A percentile compares a stretch with the other conserved stretches of the same genome.
Conservation (phyloP, 1,140 invertebrate genomes). For the Bradynema listronoti region DNA sequence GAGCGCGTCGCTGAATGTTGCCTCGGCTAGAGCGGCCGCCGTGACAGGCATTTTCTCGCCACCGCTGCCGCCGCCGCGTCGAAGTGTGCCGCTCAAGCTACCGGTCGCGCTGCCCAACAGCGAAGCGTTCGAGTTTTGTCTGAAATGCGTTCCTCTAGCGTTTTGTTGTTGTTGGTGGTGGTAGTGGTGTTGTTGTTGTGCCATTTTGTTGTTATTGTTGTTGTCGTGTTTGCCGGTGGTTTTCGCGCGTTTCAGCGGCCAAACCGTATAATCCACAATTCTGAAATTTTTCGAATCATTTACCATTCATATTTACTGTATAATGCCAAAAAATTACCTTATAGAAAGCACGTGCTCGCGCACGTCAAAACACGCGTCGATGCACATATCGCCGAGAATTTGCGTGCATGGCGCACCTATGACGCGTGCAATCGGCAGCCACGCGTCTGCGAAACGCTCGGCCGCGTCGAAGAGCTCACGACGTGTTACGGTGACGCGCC, state of each 20-base stretch:
- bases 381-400: constrained; percentile 15
- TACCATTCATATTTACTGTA: no score
- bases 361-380: not conserved
- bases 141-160: no score
- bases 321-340: not conserved
- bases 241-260: constrained; percentile 1
- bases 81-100: no score
- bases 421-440: constrained; percentile 4
- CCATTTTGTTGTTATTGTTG: no score
- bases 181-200: no score
- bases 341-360: not conserved
- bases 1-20: not conserved
- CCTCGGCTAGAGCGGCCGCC: no score
- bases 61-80: no score
- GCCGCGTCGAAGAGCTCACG: constrained; percentile 8
- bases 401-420: not conserved
- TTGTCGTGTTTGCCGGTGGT: no score
- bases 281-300: not conserved
- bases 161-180: no score
- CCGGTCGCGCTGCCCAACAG: no score
- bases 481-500: constrained; percentile 3
- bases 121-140: no score
- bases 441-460: not conserved
- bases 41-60: no score
- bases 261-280: constrained; percentile 9